Evolutionary conservation across 1,140 invertebrate species (phyloP), one percentile per base, ranked within the genome.

Genomic region (Penaeus chinensis): DNA sequence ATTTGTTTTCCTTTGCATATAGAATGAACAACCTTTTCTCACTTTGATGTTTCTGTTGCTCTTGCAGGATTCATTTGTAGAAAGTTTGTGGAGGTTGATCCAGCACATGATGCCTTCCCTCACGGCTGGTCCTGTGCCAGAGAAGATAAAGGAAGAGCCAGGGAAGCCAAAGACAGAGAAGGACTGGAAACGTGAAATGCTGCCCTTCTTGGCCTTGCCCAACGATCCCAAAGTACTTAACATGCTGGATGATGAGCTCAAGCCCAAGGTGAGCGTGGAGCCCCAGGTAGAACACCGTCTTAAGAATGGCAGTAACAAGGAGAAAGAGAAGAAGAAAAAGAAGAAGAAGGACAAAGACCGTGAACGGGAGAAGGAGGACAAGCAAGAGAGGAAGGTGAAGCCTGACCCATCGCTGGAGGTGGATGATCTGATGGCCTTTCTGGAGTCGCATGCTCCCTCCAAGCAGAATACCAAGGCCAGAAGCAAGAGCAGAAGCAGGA

Each of bases 61-160:
- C 78, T 92, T 93, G 61, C 90, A 95, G 94, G 98, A 99, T 92
- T 99, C 98, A 0, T 96, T 99, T 91, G 95, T 97, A 86, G 95
- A 96, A 13, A 99, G 98, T 92, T 93, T 99, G 1, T 93, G 99
- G 20, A 94, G 98, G 82, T 96, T 99, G 85, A 99, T 99, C 90
- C 95, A 98, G 90, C 96, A 97, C 90, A 99, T 99, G 98, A 96
- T 96, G 92, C 96, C 96, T 11, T 94, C 94, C 86, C 89, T 91
- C 32, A 89, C 90, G 54, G 80, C 91, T 18, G 54, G 86, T 16
- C 86, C 42, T 66, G n/a, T 90, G 86, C 82, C 89, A 87, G 22
- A 91, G 90, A 42, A 74, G 88, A 69, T 85, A 80, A 88, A 91
- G 90, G 61, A 87, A 90, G 24, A 91, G 10, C 37, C 89, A n/a